These are phyloP conservation scores for Amblyjoppa fuscipennis DNA, from an alignment of 2,888 invertebrate species.

Conservation along the genomic window DNA sequence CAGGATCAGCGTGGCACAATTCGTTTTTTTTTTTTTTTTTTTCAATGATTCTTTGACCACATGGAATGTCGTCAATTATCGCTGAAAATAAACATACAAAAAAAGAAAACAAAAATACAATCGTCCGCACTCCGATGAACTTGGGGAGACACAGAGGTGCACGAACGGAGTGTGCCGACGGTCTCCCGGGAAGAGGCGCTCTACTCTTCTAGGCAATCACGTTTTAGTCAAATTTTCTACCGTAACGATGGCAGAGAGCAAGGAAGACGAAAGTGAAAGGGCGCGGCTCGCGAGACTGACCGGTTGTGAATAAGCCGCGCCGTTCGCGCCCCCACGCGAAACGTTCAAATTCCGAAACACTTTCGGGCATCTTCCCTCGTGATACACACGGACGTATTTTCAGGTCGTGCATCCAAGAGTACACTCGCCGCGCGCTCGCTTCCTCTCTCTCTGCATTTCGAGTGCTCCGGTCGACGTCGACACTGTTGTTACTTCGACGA, in stretches of 20 bases:
- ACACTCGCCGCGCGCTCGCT: conserved; percentile 46
- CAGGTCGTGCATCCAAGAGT: conserved; percentile 6
- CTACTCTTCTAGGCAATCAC: conserved; percentile 78
- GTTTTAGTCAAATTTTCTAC: conserved; percentile 79
- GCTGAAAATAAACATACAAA: background rate
- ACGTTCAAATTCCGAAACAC: background rate
- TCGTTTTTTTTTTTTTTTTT: background rate
- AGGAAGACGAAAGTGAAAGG: conserved; percentile 57
- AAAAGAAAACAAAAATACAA: conserved; percentile 6
- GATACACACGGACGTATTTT: conserved; percentile 18
- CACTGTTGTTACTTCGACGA: conserved; percentile 77
- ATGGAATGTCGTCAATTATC: conserved; percentile 54
- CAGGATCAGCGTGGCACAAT: conserved; percentile 33
- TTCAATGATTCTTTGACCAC: conserved; percentile 36
- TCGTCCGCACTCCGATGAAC: conserved; percentile 58
- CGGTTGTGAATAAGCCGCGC: conserved; percentile 6
- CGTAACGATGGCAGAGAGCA: conserved; percentile 68
- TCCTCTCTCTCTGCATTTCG: conserved; percentile 69
- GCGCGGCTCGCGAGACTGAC: conserved; percentile 41
- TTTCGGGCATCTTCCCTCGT: background rate
- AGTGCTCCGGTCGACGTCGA: conserved; percentile 79
- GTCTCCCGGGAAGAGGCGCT: conserved; percentile 56
- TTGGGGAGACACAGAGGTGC: conserved; percentile 34
- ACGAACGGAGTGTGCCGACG: conserved; percentile 20
- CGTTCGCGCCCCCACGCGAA: background rate